Evolutionary conservation across 1,140 invertebrate species (phyloP).

Genomic region (Phenacoccus solenopsis): DNA sequence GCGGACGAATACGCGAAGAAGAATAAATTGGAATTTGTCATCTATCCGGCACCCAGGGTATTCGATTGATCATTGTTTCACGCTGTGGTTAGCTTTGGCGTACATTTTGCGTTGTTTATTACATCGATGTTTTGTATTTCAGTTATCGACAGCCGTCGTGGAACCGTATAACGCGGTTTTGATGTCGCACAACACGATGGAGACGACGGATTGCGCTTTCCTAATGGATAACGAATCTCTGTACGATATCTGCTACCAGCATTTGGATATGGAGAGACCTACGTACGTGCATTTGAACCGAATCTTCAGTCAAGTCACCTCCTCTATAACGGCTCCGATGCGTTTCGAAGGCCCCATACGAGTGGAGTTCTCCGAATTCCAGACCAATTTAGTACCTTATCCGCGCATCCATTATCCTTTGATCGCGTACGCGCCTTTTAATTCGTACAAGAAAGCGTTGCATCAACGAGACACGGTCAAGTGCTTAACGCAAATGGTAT

Average conservation of each 20-base stretch:
- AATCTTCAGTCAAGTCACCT: slow-evolving; percentile 40
- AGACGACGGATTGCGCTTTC: slow-evolving; percentile 51
- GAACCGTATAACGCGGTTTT: slow-evolving; percentile 55
- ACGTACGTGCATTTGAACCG: slow-evolving; percentile 47
- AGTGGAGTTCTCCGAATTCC: slow-evolving; percentile 52
- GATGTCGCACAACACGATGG: slow-evolving; percentile 50
- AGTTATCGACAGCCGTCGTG: slow-evolving; percentile 33
- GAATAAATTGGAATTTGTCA: slow-evolving; percentile 31
- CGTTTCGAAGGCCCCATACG: slow-evolving; percentile 50
- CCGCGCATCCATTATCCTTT: slow-evolving; percentile 49
- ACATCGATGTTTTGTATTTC: neutral
- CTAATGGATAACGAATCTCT: slow-evolving; percentile 53
- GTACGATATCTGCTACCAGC: slow-evolving; percentile 48
- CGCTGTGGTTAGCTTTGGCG: too few species aligned
- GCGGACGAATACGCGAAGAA: slow-evolving; percentile 62
- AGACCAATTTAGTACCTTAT: slow-evolving; percentile 51
- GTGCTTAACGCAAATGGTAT: slow-evolving; percentile 35
- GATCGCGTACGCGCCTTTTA: slow-evolving; percentile 66
- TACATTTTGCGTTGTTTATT: too few species aligned
- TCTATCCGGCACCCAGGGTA: slow-evolving; percentile 19
- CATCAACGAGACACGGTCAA: slow-evolving; percentile 59
- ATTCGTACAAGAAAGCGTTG: slow-evolving; percentile 66
- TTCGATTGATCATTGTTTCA: neutral
- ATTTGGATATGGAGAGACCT: slow-evolving; percentile 43
- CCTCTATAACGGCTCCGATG: slow-evolving; percentile 40